phyloP scores from a whole-genome alignment of 2,113 vertebrate genomes.

The Megaceryle maxima region DNA sequence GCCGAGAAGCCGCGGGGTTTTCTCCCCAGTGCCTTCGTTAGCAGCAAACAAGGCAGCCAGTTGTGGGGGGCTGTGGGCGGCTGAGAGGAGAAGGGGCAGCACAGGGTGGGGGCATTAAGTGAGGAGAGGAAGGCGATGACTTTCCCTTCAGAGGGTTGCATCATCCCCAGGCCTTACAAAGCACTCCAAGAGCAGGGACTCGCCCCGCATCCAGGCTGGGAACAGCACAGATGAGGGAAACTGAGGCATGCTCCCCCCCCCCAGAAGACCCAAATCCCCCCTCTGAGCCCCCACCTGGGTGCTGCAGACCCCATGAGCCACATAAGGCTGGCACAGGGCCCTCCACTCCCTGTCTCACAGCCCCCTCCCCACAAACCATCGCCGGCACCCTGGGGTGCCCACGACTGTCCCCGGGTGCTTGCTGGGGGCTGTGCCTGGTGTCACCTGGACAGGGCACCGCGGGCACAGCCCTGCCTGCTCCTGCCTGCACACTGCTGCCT shows the following conservation, averaged over 20 bases:
- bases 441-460: not conserved
- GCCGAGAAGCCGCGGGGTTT: rapidly evolving
- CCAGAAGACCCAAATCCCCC: not conserved
- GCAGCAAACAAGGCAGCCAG: not conserved
- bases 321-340: rapidly evolving
- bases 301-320: not conserved
- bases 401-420: rapidly evolving
- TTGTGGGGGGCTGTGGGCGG: rapidly evolving
- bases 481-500: not conserved
- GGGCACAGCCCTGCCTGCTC: not conserved
- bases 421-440: not conserved
- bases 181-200: not conserved
- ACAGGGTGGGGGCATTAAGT: not conserved
- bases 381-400: not conserved
- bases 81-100: not conserved
- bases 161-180: not conserved
- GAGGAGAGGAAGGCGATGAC: rapidly evolving
- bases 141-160: not conserved
- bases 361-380: not conserved
- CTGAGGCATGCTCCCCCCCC: not conserved
- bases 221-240: not conserved
- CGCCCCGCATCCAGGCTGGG: not conserved
- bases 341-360: not conserved
- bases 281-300: rapidly evolving
- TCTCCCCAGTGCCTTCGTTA: rapidly evolving